Base-by-base conservation (phyloP, 2,888 invertebrate genomes). In the Myopa testacea region DNA sequence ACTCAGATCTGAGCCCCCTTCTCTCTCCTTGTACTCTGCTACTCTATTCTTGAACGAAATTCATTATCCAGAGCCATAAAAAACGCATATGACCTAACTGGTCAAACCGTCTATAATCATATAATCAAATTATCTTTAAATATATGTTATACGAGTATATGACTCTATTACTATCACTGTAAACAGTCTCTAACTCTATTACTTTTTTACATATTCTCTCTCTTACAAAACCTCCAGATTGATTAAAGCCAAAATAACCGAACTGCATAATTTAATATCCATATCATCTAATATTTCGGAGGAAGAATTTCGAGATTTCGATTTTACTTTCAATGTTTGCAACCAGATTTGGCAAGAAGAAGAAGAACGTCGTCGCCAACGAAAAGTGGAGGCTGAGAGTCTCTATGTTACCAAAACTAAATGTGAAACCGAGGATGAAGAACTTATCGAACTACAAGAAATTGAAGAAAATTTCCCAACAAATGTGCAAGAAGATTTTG, bases 331-430 rank as follows among this genome's bases (percentile, higher is more conserved):
- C 0, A 90, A 91, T 74, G 90, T 91, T 63, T 91, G 95, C 73
- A 93, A 94, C 37, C 87, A 91, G 75, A 90, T 93, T 0, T 98
- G 97, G 96, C 93, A 93, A 84, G 91, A 92, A 78, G 95, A 96
- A 82, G 93, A 95, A 83, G 92, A 92, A 71, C 92, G 93, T 40
- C 91, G 92, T 26, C 92, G 93, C 81, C 91, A 91, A 83, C 92
- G 92, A 82, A 92, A 94, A 81, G 91, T 92, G 74, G 95, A 95
- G 82, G 93, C 95, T 78, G 95, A 95, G 75, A 94, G 93, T 82
- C 89, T 97, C 67, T 95, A 95, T 87, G 93, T 93, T 77, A 94
- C 93, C 12, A 93, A 92, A 85, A 92, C 92, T 0, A 92, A 92
- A 88, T 93, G 93, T 75, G 92, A 92, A 82, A 91, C 92, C 34